Evolutionary conservation across 2,797 vertebrate species (phyloP).

Genomic region (Labeo calbasu): DNA sequence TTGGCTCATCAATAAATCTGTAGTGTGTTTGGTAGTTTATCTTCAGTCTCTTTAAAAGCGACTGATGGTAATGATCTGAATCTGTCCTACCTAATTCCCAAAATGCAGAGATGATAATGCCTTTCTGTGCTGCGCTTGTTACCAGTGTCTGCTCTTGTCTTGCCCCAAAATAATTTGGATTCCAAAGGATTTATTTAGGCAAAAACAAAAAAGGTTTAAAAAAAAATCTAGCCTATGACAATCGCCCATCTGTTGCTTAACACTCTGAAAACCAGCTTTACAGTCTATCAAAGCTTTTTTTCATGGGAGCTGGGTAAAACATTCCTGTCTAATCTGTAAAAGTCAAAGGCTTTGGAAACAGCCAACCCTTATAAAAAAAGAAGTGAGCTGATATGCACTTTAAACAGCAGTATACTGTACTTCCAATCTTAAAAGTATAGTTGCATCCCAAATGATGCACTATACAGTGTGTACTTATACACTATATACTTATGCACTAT

Average conservation of each 20-base stretch:
- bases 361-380: too few species aligned
- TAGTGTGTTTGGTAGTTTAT: constrained; percentile 24
- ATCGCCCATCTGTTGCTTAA: constrained; percentile 66
- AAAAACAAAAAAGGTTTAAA: constrained; percentile 54
- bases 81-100: neutral
- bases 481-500: too few species aligned
- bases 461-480: too few species aligned
- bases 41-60: neutral
- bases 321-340: constrained; percentile 72
- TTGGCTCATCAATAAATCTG: constrained; percentile 8
- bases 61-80: constrained; percentile 10
- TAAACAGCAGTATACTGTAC: too few species aligned
- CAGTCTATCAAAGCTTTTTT: constrained; percentile 33
- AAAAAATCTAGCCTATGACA: constrained; percentile 64
- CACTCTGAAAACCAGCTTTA: constrained; percentile 68
- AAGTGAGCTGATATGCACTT: too few species aligned
- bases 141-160: constrained; percentile 65
- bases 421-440: too few species aligned
- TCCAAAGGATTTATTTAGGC: constrained; percentile 67
- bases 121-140: constrained; percentile 32
- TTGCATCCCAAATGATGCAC: too few species aligned
- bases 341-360: constrained; percentile 56
- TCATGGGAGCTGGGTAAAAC: constrained; percentile 53
- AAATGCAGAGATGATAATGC: constrained; percentile 1
- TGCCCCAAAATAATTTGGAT: constrained; percentile 55